These are phyloP conservation scores for Sebastes hubbsi DNA, from an alignment of 2,797 vertebrate genomes.

Conservation along the genomic window DNA sequence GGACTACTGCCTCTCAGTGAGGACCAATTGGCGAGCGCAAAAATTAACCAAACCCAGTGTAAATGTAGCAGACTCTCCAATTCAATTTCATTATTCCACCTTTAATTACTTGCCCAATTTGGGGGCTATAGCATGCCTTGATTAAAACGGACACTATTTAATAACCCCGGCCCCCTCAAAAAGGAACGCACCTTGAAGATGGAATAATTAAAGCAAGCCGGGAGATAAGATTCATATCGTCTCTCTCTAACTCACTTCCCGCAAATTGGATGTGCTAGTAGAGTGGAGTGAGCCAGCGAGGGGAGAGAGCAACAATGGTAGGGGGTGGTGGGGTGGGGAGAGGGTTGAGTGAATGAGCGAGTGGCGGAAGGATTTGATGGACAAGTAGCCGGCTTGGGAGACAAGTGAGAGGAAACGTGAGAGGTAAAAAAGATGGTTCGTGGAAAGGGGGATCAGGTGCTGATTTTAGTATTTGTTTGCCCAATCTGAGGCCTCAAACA, in stretches of 20 bases:
- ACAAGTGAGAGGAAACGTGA: constrained; percentile 6
- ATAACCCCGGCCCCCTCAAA: constrained; percentile 70
- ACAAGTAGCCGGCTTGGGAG: constrained; percentile 30
- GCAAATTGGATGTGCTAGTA: constrained; percentile 70
- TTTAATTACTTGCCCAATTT: constrained; percentile 83
- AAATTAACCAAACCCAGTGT: constrained; percentile 48
- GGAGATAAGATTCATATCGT: constrained; percentile 82
- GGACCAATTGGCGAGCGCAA: constrained; percentile 19
- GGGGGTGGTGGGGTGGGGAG: no score
- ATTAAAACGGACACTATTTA: constrained; percentile 84
- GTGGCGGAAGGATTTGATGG: constrained; percentile 43
- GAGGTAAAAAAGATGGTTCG: background rate
- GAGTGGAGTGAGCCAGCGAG: background rate
- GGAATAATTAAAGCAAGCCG: constrained; percentile 81
- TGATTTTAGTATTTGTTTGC: constrained; percentile 5
- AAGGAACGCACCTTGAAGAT: constrained; percentile 78
- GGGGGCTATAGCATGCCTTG: constrained; percentile 69
- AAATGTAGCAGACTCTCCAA: constrained; percentile 46
- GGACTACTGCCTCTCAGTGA: constrained; percentile 23
- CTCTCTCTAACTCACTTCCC: constrained; percentile 40
- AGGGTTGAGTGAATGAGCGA: background rate
- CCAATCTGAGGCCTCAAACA: background rate
- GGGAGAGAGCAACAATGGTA: constrained; percentile 7
- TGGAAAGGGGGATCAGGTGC: background rate
- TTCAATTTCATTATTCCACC: constrained; percentile 78